These are phyloP conservation scores for Endotricha flammealis DNA, from an alignment of 2,888 invertebrate species.

Conservation along the genomic window DNA sequence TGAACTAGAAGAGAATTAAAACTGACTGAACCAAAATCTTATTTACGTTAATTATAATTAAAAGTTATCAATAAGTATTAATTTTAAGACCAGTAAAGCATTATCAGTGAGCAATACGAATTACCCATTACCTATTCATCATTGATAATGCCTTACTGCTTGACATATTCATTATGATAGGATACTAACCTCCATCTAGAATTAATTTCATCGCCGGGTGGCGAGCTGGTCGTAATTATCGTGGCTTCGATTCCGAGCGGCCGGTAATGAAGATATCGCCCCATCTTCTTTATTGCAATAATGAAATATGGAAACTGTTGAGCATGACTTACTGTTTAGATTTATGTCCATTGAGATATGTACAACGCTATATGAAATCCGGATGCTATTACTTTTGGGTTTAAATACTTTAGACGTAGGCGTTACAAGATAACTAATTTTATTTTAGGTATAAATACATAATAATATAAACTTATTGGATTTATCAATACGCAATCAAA, in stretches of 20 bases:
- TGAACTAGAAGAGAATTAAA: too few species aligned
- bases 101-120: neutral
- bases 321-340: slow-evolving; percentile 20
- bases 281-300: slow-evolving; percentile 55
- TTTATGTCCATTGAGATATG: slow-evolving; percentile 22
- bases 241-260: slow-evolving; percentile 50
- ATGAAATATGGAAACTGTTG: slow-evolving; percentile 42
- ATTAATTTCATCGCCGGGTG: slow-evolving; percentile 50
- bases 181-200: slow-evolving; percentile 36
- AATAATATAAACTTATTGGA: too few species aligned
- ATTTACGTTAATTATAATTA: too few species aligned
- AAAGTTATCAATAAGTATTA: neutral
- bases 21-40: too few species aligned
- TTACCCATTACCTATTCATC: neutral
- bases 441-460: too few species aligned
- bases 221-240: slow-evolving; percentile 52
- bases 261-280: slow-evolving; percentile 62
- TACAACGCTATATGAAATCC: slow-evolving; percentile 11
- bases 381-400: neutral
- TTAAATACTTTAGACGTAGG: too few species aligned
- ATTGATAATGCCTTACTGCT: neutral
- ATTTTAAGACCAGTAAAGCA: neutral
- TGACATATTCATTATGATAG: neutral
- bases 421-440: too few species aligned
- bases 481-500: too few species aligned